These are phyloP conservation scores for Procapra przewalskii DNA, from an alignment of 2,113 vertebrate genomes.

Conservation along the genomic window DNA sequence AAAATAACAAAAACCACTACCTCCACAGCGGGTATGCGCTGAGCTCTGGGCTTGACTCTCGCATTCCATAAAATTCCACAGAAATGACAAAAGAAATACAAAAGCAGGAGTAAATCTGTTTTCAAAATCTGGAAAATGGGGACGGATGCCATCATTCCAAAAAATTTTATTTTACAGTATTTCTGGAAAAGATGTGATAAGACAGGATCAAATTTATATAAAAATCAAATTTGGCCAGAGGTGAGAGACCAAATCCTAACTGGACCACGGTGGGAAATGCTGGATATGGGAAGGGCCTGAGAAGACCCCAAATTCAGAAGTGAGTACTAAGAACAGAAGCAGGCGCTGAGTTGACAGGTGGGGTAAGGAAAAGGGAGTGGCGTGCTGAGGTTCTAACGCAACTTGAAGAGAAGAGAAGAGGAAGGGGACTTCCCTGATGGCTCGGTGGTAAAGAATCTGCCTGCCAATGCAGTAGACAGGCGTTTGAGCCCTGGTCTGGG, in stretches of 20 bases:
- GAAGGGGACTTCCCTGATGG: not conserved
- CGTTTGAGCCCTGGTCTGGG: not conserved
- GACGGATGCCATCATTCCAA: not conserved
- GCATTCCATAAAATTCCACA: not conserved
- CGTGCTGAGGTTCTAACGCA: not conserved
- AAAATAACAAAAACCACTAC: not conserved
- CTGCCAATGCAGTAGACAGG: not conserved
- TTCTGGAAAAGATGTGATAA: not conserved
- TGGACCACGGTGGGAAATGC: not conserved
- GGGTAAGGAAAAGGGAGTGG: not conserved
- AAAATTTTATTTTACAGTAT: not conserved
- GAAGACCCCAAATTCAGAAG: not conserved
- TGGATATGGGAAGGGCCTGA: not conserved
- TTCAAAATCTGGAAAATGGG: not conserved
- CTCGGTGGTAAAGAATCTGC: not conserved
- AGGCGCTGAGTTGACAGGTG: not conserved
- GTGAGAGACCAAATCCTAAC: not conserved
- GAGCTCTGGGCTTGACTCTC: not conserved
- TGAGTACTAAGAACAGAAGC: not conserved
- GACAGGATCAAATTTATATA: not conserved
- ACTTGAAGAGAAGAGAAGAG: not conserved
- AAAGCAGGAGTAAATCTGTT: not conserved
- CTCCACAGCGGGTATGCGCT: not conserved
- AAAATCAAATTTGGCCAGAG: not conserved
- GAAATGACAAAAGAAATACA: not conserved